A percentile compares a stretch with the other conserved stretches of the same genome.
These are phyloP conservation scores for Huso huso DNA, from an alignment of 2,797 vertebrate species.

Conservation along the genomic window DNA sequence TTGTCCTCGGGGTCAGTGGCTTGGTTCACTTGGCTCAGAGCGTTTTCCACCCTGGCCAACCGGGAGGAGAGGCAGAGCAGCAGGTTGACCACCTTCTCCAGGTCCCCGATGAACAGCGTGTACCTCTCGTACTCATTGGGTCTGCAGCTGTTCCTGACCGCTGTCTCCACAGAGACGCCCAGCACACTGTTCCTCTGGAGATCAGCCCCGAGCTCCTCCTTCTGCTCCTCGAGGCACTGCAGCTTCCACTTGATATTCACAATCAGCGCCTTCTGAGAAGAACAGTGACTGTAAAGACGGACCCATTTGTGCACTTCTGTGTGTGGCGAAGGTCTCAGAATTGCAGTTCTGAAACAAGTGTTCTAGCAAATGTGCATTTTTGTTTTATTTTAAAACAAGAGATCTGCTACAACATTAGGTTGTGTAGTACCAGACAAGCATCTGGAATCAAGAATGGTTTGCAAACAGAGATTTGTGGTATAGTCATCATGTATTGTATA, in stretches of 20 bases:
- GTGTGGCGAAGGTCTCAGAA: no score
- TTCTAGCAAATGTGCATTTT: no score
- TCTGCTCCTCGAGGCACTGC: constrained; percentile 44
- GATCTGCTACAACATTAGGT: no score
- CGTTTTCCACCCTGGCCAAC: constrained; percentile 77
- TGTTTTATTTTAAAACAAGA: no score
- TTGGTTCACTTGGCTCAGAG: constrained; percentile 66
- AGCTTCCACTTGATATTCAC: constrained; percentile 53
- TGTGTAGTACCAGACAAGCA: no score
- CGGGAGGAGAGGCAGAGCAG: constrained; percentile 83
- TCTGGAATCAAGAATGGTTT: no score
- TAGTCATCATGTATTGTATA: no score
- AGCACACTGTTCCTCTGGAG: constrained; percentile 41
- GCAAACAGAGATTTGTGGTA: no score
- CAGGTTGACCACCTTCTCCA: constrained; percentile 89
- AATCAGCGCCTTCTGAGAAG: constrained; percentile 61
- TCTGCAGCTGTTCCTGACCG: constrained; percentile 53
- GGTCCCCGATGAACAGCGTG: constrained; percentile 76
- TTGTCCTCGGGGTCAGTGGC: constrained; percentile 73
- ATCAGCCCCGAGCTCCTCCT: constrained; percentile 46
- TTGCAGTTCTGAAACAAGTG: no score
- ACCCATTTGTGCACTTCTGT: no score
- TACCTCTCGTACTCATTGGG: constrained; percentile 77
- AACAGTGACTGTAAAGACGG: not conserved
- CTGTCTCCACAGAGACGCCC: constrained; percentile 49